These are phyloP conservation scores for Meta bourneti DNA, from an alignment of 2,888 invertebrate species.

Conservation along the genomic window DNA sequence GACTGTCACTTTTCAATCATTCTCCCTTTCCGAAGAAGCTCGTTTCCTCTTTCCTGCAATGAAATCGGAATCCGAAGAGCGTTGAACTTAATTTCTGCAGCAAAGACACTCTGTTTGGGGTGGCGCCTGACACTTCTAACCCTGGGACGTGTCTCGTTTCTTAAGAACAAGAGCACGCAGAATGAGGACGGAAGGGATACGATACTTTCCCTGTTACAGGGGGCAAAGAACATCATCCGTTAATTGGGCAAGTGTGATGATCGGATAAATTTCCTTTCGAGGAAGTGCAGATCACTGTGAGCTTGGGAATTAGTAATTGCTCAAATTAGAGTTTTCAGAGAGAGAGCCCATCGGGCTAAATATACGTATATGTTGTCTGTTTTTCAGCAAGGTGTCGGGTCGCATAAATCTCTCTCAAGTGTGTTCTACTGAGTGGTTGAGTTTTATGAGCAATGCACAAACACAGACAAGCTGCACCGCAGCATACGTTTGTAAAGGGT, in stretches of 20 bases:
- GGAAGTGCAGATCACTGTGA: slow-evolving; percentile 12
- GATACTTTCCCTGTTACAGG: slow-evolving; percentile 34
- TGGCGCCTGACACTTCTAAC: slow-evolving; percentile 59
- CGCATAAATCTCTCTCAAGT: background rate
- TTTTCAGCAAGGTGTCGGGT: background rate
- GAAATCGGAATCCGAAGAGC: slow-evolving; percentile 56
- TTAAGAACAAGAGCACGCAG: background rate
- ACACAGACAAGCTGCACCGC: background rate
- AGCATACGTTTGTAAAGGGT: background rate
- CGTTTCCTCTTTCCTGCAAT: slow-evolving; percentile 52
- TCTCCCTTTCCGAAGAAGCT: slow-evolving; percentile 16
- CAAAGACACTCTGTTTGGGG: slow-evolving; percentile 64
- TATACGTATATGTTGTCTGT: background rate
- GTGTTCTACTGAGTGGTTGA: background rate
- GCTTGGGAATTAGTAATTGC: slow-evolving; percentile 10
- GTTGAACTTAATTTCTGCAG: slow-evolving; percentile 55
- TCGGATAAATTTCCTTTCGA: slow-evolving; percentile 24
- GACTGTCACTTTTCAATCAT: slow-evolving; percentile 31
- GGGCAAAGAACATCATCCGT: slow-evolving; percentile 28
- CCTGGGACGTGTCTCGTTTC: slow-evolving; percentile 46
- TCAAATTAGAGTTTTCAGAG: slow-evolving; percentile 26
- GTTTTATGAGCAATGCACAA: background rate
- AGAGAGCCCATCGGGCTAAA: background rate
- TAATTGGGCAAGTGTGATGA: background rate
- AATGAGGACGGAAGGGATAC: slow-evolving; percentile 38